phyloP scores from a whole-genome alignment of 1,140 invertebrate genomes.

The Maconellicoccus hirsutus region DNA sequence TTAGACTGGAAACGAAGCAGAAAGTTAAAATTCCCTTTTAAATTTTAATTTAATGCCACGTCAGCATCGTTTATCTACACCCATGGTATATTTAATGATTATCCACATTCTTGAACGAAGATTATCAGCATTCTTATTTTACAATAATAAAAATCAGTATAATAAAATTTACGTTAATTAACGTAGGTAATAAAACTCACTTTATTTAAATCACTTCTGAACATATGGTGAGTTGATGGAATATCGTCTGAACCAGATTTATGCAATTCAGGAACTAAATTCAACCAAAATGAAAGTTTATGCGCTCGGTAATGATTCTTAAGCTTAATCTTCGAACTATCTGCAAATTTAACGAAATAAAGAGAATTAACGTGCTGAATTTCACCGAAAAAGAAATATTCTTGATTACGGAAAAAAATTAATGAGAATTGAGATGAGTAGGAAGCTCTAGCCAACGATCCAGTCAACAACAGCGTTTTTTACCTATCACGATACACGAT shows the following conservation, averaged over 20 bases:
- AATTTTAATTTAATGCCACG: constrained; percentile 20
- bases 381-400: no score
- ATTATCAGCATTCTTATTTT: not conserved
- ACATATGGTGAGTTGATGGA: constrained; percentile 69
- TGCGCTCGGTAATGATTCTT: constrained; percentile 89
- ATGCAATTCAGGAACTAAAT: constrained; percentile 90
- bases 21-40: constrained; percentile 20
- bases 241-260: constrained; percentile 73
- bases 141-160: not conserved
- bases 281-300: constrained; percentile 90
- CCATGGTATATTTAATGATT: constrained; percentile 8
- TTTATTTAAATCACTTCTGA: constrained; percentile 45
- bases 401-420: no score
- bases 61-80: constrained; percentile 19
- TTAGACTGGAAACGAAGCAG: constrained; percentile 10
- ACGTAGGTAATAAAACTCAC: constrained; percentile 1
- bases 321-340: constrained; percentile 51
- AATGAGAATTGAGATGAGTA: no score
- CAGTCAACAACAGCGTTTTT: no score
- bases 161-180: not conserved
- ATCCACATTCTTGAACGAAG: constrained; percentile 1
- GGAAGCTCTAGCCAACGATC: no score
- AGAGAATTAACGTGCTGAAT: no score
- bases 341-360: constrained; percentile 69
- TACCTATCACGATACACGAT: no score